Conservation (phyloP, 2,888 invertebrate genomes). For the Deilephila porcellus region DNA sequence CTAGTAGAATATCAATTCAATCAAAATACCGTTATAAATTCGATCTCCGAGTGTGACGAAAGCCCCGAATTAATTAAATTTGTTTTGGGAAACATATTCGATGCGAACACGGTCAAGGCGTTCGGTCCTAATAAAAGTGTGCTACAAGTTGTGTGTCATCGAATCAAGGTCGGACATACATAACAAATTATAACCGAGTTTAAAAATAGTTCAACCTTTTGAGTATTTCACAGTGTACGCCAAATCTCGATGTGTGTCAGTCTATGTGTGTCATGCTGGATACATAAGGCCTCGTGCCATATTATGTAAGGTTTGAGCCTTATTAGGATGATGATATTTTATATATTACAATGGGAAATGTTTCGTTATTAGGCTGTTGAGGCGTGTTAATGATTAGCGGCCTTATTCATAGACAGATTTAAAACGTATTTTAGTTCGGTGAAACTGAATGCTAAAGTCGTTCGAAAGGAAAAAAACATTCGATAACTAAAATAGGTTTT, state of each 20-base stretch:
- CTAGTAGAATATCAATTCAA: not conserved
- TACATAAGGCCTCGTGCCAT: too few species aligned
- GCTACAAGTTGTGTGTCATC: not conserved
- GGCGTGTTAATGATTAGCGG: too few species aligned
- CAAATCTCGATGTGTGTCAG: not conserved
- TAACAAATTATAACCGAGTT: not conserved
- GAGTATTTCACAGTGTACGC: not conserved
- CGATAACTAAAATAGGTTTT: too few species aligned
- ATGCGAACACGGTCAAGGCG: conserved; percentile 12
- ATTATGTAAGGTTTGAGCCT: not conserved
- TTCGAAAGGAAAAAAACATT: too few species aligned
- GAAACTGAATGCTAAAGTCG: too few species aligned
- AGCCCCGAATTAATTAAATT: not conserved
- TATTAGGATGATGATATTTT: not conserved
- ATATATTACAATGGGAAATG: too few species aligned
- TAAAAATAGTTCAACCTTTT: conserved; percentile 3
- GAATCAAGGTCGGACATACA: not conserved
- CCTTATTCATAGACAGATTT: too few species aligned
- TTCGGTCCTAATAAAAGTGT: not conserved
- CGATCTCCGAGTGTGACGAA: not conserved
- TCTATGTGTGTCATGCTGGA: not conserved
- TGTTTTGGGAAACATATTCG: conserved; percentile 1
- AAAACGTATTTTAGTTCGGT: too few species aligned
- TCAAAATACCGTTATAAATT: not conserved
- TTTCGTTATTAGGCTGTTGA: too few species aligned